Evolutionary conservation across 30 jellyfish, hydroid and myxozoan genomes (phyloP).

Genomic region (Turritopsis rubra): DNA sequence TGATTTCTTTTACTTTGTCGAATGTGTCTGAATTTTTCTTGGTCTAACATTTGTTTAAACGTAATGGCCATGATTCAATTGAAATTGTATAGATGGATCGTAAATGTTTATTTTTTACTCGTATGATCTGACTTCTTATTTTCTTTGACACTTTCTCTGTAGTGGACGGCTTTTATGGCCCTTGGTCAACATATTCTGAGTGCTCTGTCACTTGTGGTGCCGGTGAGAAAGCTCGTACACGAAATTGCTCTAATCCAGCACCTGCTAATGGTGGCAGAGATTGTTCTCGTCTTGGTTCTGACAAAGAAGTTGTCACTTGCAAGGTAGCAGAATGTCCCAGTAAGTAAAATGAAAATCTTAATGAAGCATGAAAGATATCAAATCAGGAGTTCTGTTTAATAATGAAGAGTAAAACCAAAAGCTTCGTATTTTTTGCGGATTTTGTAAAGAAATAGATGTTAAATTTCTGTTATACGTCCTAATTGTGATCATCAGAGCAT

Average conservation of each 20-base stretch:
- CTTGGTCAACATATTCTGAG: conserved; percentile 29
- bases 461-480: too few species aligned
- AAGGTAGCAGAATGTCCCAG: conserved; percentile 35
- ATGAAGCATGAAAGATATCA: too few species aligned
- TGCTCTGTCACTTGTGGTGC: conserved; percentile 36
- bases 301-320: conserved; percentile 20
- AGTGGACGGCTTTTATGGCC: conserved; percentile 35
- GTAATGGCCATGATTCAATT: too few species aligned
- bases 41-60: too few species aligned
- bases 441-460: too few species aligned
- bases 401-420: too few species aligned
- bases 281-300: conserved; percentile 25
- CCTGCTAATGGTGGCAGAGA: conserved; percentile 30
- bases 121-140: background rate
- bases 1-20: too few species aligned
- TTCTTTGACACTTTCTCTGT: background rate
- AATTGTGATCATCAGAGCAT: too few species aligned
- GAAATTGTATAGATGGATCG: too few species aligned
- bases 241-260: conserved; percentile 29
- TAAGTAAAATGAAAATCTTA: conserved; percentile 22
- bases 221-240: conserved; percentile 21
- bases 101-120: background rate
- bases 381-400: too few species aligned
- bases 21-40: too few species aligned
- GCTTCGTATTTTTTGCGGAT: too few species aligned